These are phyloP conservation scores for Perizoma flavofasciatum DNA, from an alignment of 2,888 invertebrate species.

Conservation along the genomic window DNA sequence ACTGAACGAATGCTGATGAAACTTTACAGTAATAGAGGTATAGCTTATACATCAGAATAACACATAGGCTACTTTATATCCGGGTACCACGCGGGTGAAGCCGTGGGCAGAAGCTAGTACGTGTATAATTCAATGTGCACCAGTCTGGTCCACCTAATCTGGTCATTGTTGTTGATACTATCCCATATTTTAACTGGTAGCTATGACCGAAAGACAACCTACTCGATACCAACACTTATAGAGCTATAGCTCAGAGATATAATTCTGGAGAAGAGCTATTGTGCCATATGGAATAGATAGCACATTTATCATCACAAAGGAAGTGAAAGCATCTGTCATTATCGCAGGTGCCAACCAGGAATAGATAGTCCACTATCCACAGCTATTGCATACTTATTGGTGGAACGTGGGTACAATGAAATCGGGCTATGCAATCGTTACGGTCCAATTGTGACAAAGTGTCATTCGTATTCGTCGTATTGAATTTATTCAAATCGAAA, in stretches of 20 bases:
- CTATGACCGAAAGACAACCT: not conserved
- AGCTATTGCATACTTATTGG: constrained; percentile 53
- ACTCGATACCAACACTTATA: constrained; percentile 1
- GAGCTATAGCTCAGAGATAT: constrained; percentile 9
- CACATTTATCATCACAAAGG: constrained; percentile 6
- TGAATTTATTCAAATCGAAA: constrained; percentile 1
- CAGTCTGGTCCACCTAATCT: no score
- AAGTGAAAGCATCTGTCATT: constrained; percentile 16
- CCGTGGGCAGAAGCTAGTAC: no score
- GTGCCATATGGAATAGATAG: constrained; percentile 2
- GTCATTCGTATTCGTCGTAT: constrained; percentile 7
- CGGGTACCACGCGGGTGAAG: no score
- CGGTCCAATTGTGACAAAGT: constrained; percentile 60
- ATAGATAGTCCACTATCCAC: constrained; percentile 44
- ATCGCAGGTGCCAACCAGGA: constrained; percentile 32
- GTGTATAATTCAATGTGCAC: no score
- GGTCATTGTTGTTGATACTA: no score
- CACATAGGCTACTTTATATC: no score
- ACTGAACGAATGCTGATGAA: no score
- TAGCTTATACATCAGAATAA: no score
- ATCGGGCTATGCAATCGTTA: constrained; percentile 60
- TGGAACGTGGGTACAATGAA: constrained; percentile 53
- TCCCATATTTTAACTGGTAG: no score
- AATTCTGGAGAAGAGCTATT: constrained; percentile 9
- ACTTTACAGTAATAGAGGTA: no score